phyloP scores from a whole-genome alignment of 2,797 vertebrate species.

The Austrolebias charrua region DNA sequence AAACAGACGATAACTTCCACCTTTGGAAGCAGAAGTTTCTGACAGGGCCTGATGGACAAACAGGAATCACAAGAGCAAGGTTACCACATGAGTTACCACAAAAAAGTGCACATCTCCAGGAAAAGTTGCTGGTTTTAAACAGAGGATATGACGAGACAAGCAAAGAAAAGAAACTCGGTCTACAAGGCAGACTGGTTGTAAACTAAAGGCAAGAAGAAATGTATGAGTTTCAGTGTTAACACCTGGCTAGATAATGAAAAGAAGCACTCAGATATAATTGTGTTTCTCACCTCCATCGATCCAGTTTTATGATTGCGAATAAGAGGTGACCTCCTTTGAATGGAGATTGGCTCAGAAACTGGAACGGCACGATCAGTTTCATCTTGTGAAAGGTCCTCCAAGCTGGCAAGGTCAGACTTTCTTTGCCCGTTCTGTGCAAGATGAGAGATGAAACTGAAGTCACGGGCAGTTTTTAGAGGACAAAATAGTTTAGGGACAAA shows the following conservation, averaged over 20 bases:
- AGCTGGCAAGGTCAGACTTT: slow-evolving; percentile 87
- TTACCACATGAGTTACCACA: no score
- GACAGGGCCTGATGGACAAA: slow-evolving; percentile 86
- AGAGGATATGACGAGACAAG: background rate
- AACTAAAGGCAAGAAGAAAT: background rate
- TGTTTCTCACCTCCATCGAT: slow-evolving; percentile 92
- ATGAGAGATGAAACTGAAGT: background rate
- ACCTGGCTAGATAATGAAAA: background rate
- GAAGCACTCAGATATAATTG: rapidly evolving
- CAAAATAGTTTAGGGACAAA: rapidly evolving
- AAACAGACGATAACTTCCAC: slow-evolving; percentile 92
- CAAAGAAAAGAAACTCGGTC: background rate
- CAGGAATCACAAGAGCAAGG: background rate
- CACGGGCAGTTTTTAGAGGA: background rate
- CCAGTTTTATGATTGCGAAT: slow-evolving; percentile 92
- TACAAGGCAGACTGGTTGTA: background rate
- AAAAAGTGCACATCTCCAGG: background rate
- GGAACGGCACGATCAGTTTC: slow-evolving; percentile 83
- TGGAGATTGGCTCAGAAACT: slow-evolving; percentile 81
- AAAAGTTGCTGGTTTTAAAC: slow-evolving; percentile 1
- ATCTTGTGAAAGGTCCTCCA: slow-evolving; percentile 87
- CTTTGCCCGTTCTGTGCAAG: slow-evolving; percentile 86
- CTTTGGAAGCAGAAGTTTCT: slow-evolving; percentile 91
- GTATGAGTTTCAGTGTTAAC: background rate
- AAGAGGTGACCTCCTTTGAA: slow-evolving; percentile 88